Conservation (phyloP, 2,113 vertebrate genomes). For the Proteles cristata region DNA sequence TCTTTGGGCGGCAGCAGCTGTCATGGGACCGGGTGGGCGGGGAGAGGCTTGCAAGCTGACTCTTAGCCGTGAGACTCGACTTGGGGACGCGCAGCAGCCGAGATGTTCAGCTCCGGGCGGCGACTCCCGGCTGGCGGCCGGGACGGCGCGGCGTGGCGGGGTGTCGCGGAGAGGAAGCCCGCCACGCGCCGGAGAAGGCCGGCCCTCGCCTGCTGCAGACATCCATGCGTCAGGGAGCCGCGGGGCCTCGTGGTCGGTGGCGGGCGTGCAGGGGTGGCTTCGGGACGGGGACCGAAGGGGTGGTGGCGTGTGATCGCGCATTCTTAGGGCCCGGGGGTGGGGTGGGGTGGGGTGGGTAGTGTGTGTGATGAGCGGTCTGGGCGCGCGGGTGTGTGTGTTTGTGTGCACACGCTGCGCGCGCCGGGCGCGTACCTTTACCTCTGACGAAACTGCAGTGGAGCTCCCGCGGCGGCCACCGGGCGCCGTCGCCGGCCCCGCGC, state of each 20-base stretch:
- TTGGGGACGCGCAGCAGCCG: slow-evolving; percentile 50
- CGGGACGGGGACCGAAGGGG: neutral
- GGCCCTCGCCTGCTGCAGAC: neutral
- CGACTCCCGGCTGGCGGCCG: slow-evolving; percentile 45
- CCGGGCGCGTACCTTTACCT: slow-evolving; percentile 86
- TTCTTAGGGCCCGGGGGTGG: neutral
- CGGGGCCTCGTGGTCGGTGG: slow-evolving; percentile 59
- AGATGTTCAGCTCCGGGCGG: slow-evolving; percentile 39
- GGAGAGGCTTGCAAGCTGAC: slow-evolving; percentile 72
- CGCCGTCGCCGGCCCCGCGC: slow-evolving; percentile 83
- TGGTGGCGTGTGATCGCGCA: neutral
- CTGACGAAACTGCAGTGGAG: slow-evolving; percentile 87
- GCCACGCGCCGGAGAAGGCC: neutral
- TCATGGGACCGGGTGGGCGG: slow-evolving; percentile 80
- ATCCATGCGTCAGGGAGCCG: slow-evolving; percentile 29
- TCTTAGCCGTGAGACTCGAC: slow-evolving; percentile 57
- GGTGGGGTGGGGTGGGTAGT: neutral
- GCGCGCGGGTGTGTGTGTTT: neutral
- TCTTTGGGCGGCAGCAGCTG: slow-evolving; percentile 79
- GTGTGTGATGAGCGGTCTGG: neutral
- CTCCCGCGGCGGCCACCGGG: slow-evolving; percentile 80
- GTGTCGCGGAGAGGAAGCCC: slow-evolving; percentile 51
- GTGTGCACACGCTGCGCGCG: slow-evolving; percentile 71
- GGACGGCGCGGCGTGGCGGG: slow-evolving; percentile 51
- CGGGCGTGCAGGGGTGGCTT: slow-evolving; percentile 52